Conservation (phyloP, 2,113 vertebrate genomes). For the Etia nguti region DNA sequence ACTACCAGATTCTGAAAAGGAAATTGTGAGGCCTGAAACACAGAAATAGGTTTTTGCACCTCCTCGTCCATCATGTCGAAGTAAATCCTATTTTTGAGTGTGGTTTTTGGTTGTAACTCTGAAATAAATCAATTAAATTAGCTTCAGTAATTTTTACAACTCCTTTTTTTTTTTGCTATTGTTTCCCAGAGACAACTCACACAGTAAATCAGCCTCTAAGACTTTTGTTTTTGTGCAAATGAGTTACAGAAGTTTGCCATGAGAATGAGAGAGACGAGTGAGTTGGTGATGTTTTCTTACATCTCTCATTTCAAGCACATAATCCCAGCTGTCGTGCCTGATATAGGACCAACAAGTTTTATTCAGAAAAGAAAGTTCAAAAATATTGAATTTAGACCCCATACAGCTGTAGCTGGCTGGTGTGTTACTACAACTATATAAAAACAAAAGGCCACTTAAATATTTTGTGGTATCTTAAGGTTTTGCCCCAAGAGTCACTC, state of each 20-base stretch:
- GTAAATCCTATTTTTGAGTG: background rate
- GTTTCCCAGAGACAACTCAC: background rate
- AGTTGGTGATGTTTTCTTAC: no score
- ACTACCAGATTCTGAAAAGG: background rate
- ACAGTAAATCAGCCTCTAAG: background rate
- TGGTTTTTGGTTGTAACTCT: background rate
- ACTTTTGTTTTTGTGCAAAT: background rate
- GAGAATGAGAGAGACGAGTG: background rate
- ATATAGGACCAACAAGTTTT: background rate
- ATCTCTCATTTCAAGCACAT: background rate
- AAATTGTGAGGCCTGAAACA: background rate
- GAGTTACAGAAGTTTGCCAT: background rate
- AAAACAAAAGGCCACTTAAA: background rate
- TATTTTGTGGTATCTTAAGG: rapidly evolving
- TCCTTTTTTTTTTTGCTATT: background rate
- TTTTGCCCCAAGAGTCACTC: background rate
- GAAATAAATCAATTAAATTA: background rate
- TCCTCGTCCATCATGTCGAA: background rate
- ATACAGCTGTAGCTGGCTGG: background rate
- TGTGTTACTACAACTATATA: background rate
- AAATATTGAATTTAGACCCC: background rate
- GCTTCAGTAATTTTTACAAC: background rate
- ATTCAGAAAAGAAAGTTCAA: background rate
- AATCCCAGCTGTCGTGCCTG: background rate
- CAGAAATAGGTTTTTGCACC: background rate